Evolutionary conservation across 2,113 vertebrate genomes (phyloP), one percentile per base, ranked within the genome.

Genomic region (Panthera leo): DNA sequence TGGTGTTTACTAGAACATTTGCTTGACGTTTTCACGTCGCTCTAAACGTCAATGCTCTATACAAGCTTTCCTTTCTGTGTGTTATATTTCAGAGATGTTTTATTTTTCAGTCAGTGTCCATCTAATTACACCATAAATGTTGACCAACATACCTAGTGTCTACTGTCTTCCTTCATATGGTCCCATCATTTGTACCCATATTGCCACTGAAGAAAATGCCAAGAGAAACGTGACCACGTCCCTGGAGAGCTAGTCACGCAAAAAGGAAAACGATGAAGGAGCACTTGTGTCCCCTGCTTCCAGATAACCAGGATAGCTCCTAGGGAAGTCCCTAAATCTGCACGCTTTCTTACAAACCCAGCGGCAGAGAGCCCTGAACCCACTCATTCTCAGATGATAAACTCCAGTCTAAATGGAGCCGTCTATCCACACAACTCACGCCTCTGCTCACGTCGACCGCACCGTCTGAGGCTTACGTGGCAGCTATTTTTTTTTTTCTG

Each of bases 381-480:
- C 7, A 6, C 3, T 31, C 31, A 9, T 21, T 29, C 9, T 36
- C 45, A 36, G 39, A 36, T 12, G 7, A 76, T n/a, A 21, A n/a
- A 13, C 29, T 36, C 7, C 18, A 7, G 0, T 0, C 18, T 36
- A 36, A 63, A 31, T 0, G 2, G 6, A 39, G 9, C 8, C 5
- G 6, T 55, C 31, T 3, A 0, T 2, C 2, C n/a, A n/a, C 1
- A 11, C 58, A 12, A 16, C 39, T 61, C 70, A 2, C 3, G 48
- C 1, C 27, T 25, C 14, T 5, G 3, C 87, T 10, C 65, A 45
- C 0, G 3, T 29, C 6, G 4, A 34, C 0, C 10, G 45, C 16
- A 1, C 1, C 1, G 2, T 53, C 68, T 45, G 58, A 55, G 45
- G 45, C 25, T 58, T 2, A 36, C 1, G 0, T 0, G 27, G 1